Conservation (phyloP, 2,113 vertebrate genomes). For the Notiomystis cincta region DNA sequence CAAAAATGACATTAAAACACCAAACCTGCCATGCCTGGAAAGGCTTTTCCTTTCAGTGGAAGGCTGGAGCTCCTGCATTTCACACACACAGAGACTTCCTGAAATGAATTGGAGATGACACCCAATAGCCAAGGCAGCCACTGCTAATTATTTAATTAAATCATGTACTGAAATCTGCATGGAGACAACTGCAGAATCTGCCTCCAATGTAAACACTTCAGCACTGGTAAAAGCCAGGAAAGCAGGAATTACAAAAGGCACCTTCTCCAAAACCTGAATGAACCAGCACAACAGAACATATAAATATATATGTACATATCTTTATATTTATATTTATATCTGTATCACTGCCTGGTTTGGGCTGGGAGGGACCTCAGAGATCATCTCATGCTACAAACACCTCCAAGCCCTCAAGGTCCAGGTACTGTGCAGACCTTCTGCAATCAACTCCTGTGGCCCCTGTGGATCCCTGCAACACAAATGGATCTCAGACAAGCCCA, state of each 20-base stretch:
- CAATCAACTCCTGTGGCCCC: neutral
- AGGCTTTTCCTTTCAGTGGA: neutral
- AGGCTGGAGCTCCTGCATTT: neutral
- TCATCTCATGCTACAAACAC: neutral
- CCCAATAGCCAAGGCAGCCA: neutral
- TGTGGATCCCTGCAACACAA: neutral
- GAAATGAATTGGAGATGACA: neutral
- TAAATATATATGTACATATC: neutral
- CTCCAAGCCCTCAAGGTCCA: neutral
- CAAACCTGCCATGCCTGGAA: neutral
- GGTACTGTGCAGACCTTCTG: neutral
- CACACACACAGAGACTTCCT: neutral
- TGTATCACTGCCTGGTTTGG: neutral
- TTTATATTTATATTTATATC: neutral
- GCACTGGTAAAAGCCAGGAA: neutral
- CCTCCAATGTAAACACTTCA: neutral
- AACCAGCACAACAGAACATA: neutral
- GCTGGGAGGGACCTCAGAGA: neutral
- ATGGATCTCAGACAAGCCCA: neutral
- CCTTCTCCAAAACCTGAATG: neutral
- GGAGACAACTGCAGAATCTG: neutral
- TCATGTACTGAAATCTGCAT: neutral
- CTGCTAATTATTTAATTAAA: constrained; percentile 2
- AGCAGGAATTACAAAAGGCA: neutral
- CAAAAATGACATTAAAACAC: neutral